These are phyloP conservation scores for Brachyhypopomus gauderio DNA, from an alignment of 2,113 vertebrate species.

Conservation along the genomic window DNA sequence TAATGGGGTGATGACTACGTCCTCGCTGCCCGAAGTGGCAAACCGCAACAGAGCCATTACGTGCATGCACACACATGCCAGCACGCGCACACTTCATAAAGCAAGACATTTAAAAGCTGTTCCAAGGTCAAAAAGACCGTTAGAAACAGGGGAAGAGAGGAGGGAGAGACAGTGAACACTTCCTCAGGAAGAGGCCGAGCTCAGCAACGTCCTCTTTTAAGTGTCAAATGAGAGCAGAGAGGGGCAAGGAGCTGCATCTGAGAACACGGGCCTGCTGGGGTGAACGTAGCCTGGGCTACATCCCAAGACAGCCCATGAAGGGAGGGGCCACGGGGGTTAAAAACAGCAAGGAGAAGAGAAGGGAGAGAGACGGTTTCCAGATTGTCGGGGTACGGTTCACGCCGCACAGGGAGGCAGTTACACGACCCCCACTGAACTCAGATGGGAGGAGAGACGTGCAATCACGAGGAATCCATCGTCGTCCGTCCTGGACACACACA, in stretches of 20 bases:
- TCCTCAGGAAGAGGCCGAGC: too few relatives aligned
- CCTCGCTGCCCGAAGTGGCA: conserved; percentile 57
- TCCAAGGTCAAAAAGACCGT: conserved; percentile 30
- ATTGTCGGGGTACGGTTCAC: conserved; percentile 41
- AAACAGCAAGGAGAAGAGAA: too few relatives aligned
- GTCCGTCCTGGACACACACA: conserved; percentile 66
- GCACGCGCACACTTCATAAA: conserved; percentile 50
- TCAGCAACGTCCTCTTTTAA: too few relatives aligned
- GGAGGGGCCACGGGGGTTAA: too few relatives aligned
- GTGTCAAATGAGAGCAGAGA: too few relatives aligned
- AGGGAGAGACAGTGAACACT: not conserved
- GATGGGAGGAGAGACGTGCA: conserved; percentile 36
- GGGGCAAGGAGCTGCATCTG: too few relatives aligned
- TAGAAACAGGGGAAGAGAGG: not conserved
- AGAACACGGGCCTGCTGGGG: too few relatives aligned
- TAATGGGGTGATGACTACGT: too few relatives aligned
- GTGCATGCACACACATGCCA: conserved; percentile 18
- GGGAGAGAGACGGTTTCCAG: not conserved
- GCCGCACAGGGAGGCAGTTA: conserved; percentile 43
- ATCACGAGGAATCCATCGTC: conserved; percentile 64
- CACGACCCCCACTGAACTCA: conserved; percentile 52
- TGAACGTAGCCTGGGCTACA: not conserved
- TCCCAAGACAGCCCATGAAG: not conserved
- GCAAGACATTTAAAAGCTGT: conserved; percentile 55
- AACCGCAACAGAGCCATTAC: conserved; percentile 30